Percentiles rank a stretch among this genome's conserved stretches.
Evolutionary conservation across 1,140 invertebrate genomes (phyloP).

Genomic region (Archegozetes longisetosus): DNA sequence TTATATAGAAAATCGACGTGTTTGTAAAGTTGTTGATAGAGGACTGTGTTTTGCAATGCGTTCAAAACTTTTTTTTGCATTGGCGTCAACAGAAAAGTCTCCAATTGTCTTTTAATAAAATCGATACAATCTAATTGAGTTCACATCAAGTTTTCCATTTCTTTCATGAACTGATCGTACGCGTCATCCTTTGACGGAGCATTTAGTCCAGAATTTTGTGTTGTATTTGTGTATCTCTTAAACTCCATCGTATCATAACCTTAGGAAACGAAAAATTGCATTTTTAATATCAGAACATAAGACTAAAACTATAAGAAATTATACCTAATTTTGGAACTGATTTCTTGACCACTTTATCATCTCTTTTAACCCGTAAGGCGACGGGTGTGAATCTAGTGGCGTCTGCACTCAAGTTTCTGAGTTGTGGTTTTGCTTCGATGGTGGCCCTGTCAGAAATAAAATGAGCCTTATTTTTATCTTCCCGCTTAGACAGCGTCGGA

Average conservation of each 20-base stretch:
- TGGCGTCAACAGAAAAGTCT: too few relatives aligned
- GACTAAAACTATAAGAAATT: neutral
- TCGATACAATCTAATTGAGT: too few relatives aligned
- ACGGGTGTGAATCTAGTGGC: conserved; percentile 88
- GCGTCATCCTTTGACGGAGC: conserved; percentile 76
- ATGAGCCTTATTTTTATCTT: conserved; percentile 17
- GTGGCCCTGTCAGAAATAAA: conserved; percentile 38
- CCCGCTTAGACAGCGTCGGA: neutral
- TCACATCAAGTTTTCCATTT: conserved; percentile 82
- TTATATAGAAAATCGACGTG: too few relatives aligned
- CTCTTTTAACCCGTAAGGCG: conserved; percentile 69
- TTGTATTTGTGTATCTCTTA: neutral
- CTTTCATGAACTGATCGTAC: conserved; percentile 94
- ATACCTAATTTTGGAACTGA: neutral
- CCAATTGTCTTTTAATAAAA: too few relatives aligned
- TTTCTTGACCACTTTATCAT: conserved; percentile 34
- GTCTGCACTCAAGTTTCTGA: conserved; percentile 78
- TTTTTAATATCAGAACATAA: neutral
- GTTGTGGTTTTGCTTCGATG: conserved; percentile 88
- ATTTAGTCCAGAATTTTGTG: neutral
- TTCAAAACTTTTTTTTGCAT: too few relatives aligned
- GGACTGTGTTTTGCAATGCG: too few relatives aligned
- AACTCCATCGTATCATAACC: neutral
- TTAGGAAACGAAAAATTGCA: neutral
- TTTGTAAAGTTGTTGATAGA: too few relatives aligned